phyloP scores from a whole-genome alignment of 2,888 invertebrate genomes.

The Ectobius pallidus region DNA sequence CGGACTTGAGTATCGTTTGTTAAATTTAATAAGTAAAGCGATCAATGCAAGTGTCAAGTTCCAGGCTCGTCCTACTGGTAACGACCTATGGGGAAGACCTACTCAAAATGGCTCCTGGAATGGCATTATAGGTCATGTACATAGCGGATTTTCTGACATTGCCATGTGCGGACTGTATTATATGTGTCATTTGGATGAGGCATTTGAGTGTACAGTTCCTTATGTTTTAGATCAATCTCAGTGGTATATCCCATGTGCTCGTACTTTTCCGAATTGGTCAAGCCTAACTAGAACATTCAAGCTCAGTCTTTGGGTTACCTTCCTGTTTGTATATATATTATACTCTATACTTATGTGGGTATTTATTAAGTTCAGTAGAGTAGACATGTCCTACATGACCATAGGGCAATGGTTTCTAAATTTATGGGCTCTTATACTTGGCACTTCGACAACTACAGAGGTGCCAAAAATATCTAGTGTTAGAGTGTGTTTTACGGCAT shows the following conservation, averaged over 20 bases:
- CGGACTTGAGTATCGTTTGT: neutral
- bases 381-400: no score
- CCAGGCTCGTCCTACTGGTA: neutral
- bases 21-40: neutral
- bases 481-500: neutral
- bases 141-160: neutral
- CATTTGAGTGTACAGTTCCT: neutral
- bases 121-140: neutral
- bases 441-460: neutral
- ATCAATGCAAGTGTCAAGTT: neutral
- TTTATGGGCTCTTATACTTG: neutral
- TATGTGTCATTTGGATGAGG: neutral
- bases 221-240: neutral
- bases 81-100: neutral
- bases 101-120: neutral
- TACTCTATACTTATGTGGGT: neutral
- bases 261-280: neutral
- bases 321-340: neutral
- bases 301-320: neutral
- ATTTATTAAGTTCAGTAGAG: no score
- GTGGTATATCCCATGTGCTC: constrained; percentile 9
- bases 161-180: neutral
- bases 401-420: no score
- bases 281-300: neutral
- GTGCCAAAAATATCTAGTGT: neutral